Evolutionary conservation across 2,113 vertebrate species (phyloP).

Genomic region (Chamaetylas fuelleborni): DNA sequence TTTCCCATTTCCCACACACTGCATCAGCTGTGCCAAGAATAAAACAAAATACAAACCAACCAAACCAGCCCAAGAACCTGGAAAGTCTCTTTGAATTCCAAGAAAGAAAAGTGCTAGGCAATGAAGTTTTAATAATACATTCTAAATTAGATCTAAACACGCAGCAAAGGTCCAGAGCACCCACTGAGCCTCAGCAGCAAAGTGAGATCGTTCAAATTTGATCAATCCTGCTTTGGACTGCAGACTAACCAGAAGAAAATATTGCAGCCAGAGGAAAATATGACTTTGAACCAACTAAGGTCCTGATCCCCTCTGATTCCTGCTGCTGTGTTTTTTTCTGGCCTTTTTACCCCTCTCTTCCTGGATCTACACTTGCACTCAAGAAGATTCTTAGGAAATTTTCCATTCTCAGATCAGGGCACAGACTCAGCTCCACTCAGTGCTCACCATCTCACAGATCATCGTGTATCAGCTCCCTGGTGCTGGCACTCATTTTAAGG

Average conservation of each 20-base stretch:
- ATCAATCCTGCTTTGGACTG: background rate
- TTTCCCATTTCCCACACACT: background rate
- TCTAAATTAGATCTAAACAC: background rate
- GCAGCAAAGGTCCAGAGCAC: background rate
- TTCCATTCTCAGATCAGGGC: background rate
- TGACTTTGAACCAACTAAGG: background rate
- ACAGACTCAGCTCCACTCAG: background rate
- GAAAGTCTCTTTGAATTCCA: background rate
- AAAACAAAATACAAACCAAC: background rate
- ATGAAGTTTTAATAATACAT: background rate
- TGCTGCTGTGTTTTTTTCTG: background rate
- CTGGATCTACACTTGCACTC: background rate
- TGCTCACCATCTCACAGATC: background rate
- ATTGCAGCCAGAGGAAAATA: background rate
- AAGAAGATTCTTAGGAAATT: background rate
- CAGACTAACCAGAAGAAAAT: background rate
- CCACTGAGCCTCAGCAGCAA: background rate
- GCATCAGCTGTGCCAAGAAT: background rate
- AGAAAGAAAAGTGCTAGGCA: background rate
- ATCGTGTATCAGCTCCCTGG: background rate
- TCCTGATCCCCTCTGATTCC: background rate
- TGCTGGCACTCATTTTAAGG: background rate
- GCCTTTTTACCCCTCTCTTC: background rate
- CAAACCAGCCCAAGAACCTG: background rate
- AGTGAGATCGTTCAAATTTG: background rate